Base-by-base conservation (phyloP, 1,140 invertebrate species). In the Drosophila suzukii region DNA sequence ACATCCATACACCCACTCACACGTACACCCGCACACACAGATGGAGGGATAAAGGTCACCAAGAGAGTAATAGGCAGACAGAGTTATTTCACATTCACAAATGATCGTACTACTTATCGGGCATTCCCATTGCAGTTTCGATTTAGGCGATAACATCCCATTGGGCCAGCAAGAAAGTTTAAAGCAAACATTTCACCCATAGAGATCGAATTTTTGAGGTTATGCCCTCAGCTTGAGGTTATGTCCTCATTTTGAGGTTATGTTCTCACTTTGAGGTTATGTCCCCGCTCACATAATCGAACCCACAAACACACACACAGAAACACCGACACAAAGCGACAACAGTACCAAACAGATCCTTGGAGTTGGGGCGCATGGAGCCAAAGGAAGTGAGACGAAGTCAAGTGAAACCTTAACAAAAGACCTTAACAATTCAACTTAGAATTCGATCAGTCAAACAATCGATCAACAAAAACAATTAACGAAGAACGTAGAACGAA, bases 301-400 rank as follows among this genome's bases (percentile, higher is more conserved):
- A 39, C 56, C 75, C 54, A 24, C 30, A 57, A 24, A 79, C 39
- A 47, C 39, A 73, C 20, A 60, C 62, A 59, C 17, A 36, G 39
- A 60, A 43, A 65, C 32, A 39, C 46, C 10, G 7, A 46, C 34
- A 77, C 17, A 46, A 8, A 43, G 17, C 56, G 44, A 55, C 39
- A 44, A 73, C 55, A 54, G 41, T 54, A 67, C 34, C 51, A 56
- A 67, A 46, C 54, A 58, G 62, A 61, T 67, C 49, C 63, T 84
- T 82, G 81, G 79, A 84, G 81, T 76, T 78, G 79, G 80, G 80
- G 81, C 71, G 81, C 79, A 78, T 57, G 78, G 55, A 65, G 36
- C 66, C 49, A 27, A 46, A 44, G 47, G 15, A 72, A 58, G 65
- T 53, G 65, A 46, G 60, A 43, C 36, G 17, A 56, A 27, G 27